Evolutionary conservation across 2,888 invertebrate species (phyloP), one percentile per base, ranked within the genome.

Genomic region (Ophion obscuratus): DNA sequence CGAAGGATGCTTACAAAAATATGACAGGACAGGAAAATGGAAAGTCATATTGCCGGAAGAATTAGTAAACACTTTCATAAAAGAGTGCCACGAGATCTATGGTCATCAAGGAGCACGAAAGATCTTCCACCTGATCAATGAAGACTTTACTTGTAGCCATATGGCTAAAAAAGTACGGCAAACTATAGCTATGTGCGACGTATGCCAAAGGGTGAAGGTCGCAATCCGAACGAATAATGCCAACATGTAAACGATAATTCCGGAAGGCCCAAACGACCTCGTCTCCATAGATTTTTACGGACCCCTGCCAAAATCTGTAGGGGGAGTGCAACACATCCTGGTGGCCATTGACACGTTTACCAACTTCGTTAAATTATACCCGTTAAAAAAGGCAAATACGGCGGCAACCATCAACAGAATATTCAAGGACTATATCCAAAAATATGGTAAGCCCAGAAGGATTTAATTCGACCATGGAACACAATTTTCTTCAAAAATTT

Each of bases 391-490:
- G 4, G 4, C 4, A 2, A 31, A 31, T 4, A 31, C 31, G 1
- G 24, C 44, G 11, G 6, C 75, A 47, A 40, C 62, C 6, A 62
- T 75, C 5, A 31, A 31, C 31, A 2, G 31, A 31, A 31, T 31
- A 31, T 31, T 31, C 31, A 31, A 31, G 31, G 31, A 31, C 31
- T 31, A 3, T 2, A 31, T 31, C 31, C 31, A 1, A 31, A 31
- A 31, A 31, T 31, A 31, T 2, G 31, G 31, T 31, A 2, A 31
- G 2, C 31, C 31, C 1, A 31, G 3, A 2, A 31, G 31, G 2
- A 14, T 80, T 0, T 73, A 80, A 9, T 80, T 80, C n/a, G 80
- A 80, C 4, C 73, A 79, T 17, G 62, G 78, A 1, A 79, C 78
- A 2, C 78, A 79, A 47, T 70, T 73, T 5, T 74, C 73, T 1